Percentiles rank a stretch among this genome's conserved stretches.
phyloP scores from a whole-genome alignment of 2,113 vertebrate genomes.

The Chloroceryle aenea region DNA sequence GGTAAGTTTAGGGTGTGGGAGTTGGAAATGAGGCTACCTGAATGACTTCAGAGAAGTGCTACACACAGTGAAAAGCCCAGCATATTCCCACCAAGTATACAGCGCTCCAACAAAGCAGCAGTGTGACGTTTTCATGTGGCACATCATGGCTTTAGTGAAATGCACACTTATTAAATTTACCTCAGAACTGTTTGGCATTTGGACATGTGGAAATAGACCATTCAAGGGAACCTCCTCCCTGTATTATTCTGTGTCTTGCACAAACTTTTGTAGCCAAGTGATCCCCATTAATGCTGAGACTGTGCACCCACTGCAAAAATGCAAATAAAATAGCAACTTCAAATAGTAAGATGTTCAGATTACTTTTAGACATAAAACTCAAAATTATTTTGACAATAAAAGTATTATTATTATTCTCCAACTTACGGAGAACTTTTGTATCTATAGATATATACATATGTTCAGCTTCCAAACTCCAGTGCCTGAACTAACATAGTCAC shows the following conservation, averaged over 20 bases:
- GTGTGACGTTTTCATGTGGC: rapidly evolving
- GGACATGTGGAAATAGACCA: background rate
- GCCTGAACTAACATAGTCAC: background rate
- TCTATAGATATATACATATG: background rate
- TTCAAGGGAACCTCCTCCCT: background rate
- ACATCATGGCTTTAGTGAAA: background rate
- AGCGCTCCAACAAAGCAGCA: background rate
- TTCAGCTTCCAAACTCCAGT: background rate
- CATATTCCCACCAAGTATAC: background rate
- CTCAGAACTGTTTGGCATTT: background rate
- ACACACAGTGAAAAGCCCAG: background rate
- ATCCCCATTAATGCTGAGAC: background rate
- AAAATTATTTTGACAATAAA: background rate
- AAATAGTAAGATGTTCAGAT: background rate
- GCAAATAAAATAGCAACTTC: background rate
- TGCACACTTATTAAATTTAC: background rate
- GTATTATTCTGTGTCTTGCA: background rate
- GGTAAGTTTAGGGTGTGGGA: background rate
- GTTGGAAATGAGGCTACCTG: background rate
- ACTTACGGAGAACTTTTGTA: background rate
- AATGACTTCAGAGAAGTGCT: background rate
- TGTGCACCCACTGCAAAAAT: background rate
- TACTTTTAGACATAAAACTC: background rate
- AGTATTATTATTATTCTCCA: background rate
- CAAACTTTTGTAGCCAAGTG: background rate